Evolutionary conservation across 2,113 vertebrate genomes (phyloP).

Genomic region (Limanda limanda): DNA sequence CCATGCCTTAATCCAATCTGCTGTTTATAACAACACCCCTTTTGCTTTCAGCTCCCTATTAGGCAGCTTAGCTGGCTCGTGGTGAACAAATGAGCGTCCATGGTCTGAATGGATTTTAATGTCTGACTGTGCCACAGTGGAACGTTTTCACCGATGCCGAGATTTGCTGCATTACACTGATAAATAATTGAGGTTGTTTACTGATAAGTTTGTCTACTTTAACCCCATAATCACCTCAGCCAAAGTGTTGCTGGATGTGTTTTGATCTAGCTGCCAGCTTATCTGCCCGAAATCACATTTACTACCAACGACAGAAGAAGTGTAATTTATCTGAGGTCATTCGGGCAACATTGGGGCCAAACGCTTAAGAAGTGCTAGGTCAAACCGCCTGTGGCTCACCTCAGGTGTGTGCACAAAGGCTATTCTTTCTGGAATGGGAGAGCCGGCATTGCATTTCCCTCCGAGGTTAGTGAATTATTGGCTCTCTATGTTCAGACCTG

Average conservation of each 20-base stretch:
- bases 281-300: constrained; percentile 10
- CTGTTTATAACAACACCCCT: constrained; percentile 45
- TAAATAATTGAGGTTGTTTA: constrained; percentile 54
- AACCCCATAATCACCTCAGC: constrained; percentile 1
- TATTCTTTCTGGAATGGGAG: constrained; percentile 24
- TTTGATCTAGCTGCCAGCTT: constrained; percentile 4
- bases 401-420: constrained; percentile 35
- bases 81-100: constrained; percentile 51
- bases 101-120: constrained; percentile 44
- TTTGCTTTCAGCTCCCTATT: constrained; percentile 51
- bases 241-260: not conserved
- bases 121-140: constrained; percentile 30
- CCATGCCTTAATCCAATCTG: constrained; percentile 57
- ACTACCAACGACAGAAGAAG: not conserved
- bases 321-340: constrained; percentile 28
- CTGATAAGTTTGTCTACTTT: constrained; percentile 43
- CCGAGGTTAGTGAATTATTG: constrained; percentile 17
- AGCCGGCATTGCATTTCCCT: constrained; percentile 8
- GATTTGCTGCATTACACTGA: constrained; percentile 39
- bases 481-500: constrained; percentile 17
- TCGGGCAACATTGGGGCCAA: not conserved
- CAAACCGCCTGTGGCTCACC: constrained; percentile 24
- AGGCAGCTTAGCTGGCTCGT: constrained; percentile 49
- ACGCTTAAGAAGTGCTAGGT: constrained; percentile 17
- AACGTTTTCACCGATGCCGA: not conserved